phyloP scores from a whole-genome alignment of 1,140 invertebrate genomes.

The Hyposmocoma kahamanoa region DNA sequence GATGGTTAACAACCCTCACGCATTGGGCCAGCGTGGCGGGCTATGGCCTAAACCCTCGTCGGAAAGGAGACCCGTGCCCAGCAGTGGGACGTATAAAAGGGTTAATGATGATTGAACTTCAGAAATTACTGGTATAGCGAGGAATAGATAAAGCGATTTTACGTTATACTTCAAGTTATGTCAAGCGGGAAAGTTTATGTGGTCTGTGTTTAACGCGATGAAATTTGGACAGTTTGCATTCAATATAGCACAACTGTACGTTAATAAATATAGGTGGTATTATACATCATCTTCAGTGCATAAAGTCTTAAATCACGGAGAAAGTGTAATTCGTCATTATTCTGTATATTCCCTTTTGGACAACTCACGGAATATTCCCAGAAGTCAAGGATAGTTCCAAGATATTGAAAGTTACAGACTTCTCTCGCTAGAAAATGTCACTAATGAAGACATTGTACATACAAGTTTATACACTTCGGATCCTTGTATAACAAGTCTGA shows the following conservation, averaged over 20 bases:
- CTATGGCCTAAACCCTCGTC: too few relatives aligned
- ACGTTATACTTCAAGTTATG: neutral
- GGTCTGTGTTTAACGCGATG: neutral
- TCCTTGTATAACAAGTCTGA: too few relatives aligned
- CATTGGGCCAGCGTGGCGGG: too few relatives aligned
- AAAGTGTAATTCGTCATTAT: constrained; percentile 10
- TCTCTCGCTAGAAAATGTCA: too few relatives aligned
- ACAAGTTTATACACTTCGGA: too few relatives aligned
- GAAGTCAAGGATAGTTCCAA: too few relatives aligned
- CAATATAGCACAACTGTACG: constrained; percentile 1
- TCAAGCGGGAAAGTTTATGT: neutral
- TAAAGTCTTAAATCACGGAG: constrained; percentile 14
- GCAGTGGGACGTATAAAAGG: neutral
- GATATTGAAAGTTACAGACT: too few relatives aligned
- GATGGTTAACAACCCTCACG: too few relatives aligned
- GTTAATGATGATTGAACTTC: neutral
- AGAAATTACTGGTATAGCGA: neutral
- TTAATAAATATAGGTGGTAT: constrained; percentile 17
- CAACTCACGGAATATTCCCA: too few relatives aligned
- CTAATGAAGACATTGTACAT: too few relatives aligned
- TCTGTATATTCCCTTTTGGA: too few relatives aligned
- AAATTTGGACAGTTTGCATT: neutral
- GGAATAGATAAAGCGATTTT: neutral
- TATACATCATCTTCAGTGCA: constrained; percentile 19
- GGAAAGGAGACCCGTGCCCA: too few relatives aligned